phyloP scores from a whole-genome alignment of 2,797 vertebrate genomes.

The Tarsius wallacei region DNA sequence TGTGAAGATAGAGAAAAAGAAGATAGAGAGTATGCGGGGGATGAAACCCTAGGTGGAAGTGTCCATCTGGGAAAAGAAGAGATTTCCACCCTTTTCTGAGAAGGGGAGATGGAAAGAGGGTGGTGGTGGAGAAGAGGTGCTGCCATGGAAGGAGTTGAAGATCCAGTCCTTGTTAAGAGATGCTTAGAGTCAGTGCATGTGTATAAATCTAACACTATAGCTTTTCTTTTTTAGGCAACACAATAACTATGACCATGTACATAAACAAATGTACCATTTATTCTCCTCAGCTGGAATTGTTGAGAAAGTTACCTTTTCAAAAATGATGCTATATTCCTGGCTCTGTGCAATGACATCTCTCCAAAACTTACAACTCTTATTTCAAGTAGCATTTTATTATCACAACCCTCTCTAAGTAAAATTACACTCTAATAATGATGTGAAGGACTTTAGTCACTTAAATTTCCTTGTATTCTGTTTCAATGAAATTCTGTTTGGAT shows the following conservation, averaged over 20 bases:
- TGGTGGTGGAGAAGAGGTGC: neutral
- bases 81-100: neutral
- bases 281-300: neutral
- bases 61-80: neutral
- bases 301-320: neutral
- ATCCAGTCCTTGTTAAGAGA: neutral
- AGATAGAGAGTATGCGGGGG: neutral
- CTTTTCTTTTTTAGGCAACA: slow-evolving; percentile 4
- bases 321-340: slow-evolving; percentile 33
- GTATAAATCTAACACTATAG: neutral
- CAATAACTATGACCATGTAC: neutral
- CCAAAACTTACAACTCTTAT: neutral
- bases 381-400: slow-evolving; percentile 44
- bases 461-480: slow-evolving; percentile 55
- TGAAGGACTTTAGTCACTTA: slow-evolving; percentile 8
- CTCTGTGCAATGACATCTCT: neutral
- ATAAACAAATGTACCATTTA: neutral
- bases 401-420: slow-evolving; percentile 49
- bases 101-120: neutral
- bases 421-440: neutral
- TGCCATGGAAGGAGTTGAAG: neutral
- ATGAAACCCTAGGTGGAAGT: neutral
- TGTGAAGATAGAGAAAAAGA: neutral
- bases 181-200: neutral
- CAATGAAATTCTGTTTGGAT: slow-evolving; percentile 35